A percentile compares a stretch with the other conserved stretches of the same genome.
These are phyloP conservation scores for Nebria ingens DNA, from an alignment of 1,140 invertebrate genomes.

Conservation along the genomic window DNA sequence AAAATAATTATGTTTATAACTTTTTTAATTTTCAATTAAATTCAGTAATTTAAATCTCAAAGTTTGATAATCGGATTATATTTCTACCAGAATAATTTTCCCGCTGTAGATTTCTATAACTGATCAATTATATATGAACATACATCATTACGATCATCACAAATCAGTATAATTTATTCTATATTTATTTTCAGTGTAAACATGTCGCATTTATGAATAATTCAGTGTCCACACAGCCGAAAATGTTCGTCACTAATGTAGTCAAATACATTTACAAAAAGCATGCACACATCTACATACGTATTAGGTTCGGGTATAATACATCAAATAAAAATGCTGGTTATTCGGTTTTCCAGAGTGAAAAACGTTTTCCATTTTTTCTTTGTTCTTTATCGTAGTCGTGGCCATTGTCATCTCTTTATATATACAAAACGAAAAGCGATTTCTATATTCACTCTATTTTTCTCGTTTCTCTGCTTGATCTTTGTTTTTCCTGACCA, in stretches of 20 bases:
- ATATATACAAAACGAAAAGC: neutral
- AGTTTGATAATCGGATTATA: no score
- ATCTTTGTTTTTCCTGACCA: neutral
- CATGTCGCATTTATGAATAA: neutral
- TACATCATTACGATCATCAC: no score
- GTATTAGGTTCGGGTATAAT: no score
- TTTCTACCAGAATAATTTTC: no score
- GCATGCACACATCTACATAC: neutral
- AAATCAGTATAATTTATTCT: neutral
- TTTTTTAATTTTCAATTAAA: no score
- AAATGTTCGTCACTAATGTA: conserved; percentile 2
- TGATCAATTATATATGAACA: no score
- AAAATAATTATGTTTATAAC: no score
- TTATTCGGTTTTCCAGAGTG: neutral
- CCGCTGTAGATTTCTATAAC: no score
- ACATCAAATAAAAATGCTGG: no score
- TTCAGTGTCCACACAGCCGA: neutral
- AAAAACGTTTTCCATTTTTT: neutral
- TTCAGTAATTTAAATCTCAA: no score
- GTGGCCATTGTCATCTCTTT: no score
- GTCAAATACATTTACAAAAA: neutral
- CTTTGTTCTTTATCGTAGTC: neutral
- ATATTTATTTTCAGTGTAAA: neutral
- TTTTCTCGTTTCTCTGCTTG: neutral
- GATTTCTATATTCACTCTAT: neutral